These are phyloP conservation scores for Liopterus haemorrhoidalis DNA, from an alignment of 2,888 invertebrate species.

Conservation along the genomic window DNA sequence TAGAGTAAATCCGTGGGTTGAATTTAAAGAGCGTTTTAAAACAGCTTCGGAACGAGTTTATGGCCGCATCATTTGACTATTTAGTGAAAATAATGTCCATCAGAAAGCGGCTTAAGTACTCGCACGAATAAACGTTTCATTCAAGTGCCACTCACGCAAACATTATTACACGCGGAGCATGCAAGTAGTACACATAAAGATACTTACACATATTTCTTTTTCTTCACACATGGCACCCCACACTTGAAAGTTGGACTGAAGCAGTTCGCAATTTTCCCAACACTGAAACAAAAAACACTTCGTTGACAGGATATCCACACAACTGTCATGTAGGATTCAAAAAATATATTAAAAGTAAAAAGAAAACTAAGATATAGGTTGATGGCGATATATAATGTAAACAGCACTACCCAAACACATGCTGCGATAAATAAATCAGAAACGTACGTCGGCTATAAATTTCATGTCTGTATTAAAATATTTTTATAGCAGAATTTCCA, in stretches of 20 bases:
- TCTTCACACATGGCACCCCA: conserved; percentile 68
- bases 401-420: no score
- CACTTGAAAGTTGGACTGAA: conserved; percentile 65
- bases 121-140: no score
- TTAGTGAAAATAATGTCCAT: no score
- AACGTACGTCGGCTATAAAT: no score
- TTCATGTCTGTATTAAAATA: no score
- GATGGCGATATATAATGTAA: conserved; percentile 21
- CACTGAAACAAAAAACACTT: conserved; percentile 61
- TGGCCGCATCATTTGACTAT: no score
- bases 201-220: conserved; percentile 67
- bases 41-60: background rate
- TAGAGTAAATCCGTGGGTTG: no score
- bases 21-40: no score
- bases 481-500: no score
- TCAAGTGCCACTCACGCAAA: background rate
- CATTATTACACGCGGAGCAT: background rate
- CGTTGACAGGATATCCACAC: conserved; percentile 20
- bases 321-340: conserved; percentile 9
- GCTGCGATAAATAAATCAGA: no score
- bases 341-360: conserved; percentile 8
- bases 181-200: conserved; percentile 7
- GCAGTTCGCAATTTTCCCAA: conserved; percentile 69
- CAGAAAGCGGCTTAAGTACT: no score
- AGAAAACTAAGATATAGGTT: conserved; percentile 17